These are phyloP conservation scores for Misgurnus anguillicaudatus DNA, from an alignment of 2,113 vertebrate species.

Conservation along the genomic window DNA sequence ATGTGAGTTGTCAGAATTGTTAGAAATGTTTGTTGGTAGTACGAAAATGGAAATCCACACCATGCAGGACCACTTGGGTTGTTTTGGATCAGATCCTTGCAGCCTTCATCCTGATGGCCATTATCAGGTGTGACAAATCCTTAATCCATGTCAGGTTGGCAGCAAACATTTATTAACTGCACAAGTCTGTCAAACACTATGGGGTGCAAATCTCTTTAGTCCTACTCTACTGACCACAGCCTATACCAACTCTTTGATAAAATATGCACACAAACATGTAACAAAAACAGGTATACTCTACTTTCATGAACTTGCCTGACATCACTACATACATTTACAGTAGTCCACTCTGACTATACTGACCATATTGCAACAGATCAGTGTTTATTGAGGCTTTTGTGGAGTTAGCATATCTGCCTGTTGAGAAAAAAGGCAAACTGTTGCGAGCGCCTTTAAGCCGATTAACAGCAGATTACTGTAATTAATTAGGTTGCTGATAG, in stretches of 20 bases:
- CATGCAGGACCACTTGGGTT: neutral
- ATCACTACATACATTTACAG: neutral
- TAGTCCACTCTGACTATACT: neutral
- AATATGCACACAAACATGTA: neutral
- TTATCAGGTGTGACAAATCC: slow-evolving; percentile 47
- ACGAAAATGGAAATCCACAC: neutral
- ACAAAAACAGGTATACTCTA: neutral
- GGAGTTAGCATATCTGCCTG: neutral
- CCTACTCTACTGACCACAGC: neutral
- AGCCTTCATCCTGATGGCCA: neutral
- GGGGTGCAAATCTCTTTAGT: slow-evolving; percentile 1
- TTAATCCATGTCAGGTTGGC: slow-evolving; percentile 35
- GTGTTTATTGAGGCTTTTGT: neutral
- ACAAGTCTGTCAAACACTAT: neutral
- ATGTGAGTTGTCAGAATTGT: slow-evolving; percentile 8
- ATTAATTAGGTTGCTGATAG: slow-evolving; percentile 20
- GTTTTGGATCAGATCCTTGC: slow-evolving; percentile 10
- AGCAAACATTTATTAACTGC: slow-evolving; percentile 6
- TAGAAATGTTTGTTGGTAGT: neutral
- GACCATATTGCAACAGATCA: neutral
- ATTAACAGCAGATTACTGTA: slow-evolving; percentile 9
- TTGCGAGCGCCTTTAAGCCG: neutral
- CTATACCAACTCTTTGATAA: neutral
- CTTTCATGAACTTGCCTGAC: neutral
- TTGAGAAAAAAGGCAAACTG: neutral